Evolutionary conservation across 1,140 invertebrate genomes (phyloP).

Genomic region (Popillia japonica): DNA sequence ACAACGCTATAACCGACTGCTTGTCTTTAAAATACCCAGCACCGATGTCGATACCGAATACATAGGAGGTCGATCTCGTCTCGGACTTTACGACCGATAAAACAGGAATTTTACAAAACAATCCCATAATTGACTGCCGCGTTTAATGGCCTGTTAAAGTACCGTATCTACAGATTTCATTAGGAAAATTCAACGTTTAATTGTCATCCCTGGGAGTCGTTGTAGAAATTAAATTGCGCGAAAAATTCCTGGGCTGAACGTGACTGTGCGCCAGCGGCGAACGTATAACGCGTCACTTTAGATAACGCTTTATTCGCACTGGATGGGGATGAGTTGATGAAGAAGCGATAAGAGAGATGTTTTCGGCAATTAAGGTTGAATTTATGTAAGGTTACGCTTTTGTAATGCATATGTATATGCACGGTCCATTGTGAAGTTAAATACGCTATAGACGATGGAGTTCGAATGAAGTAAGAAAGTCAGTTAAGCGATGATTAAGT

Average conservation of each 20-base stretch:
- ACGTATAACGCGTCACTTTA: not conserved
- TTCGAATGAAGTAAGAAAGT: too few relatives aligned
- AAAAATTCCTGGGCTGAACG: not conserved
- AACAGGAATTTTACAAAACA: conserved; percentile 7
- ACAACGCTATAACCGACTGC: too few relatives aligned
- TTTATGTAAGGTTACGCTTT: not conserved
- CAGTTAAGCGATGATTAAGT: too few relatives aligned
- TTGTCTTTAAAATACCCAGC: too few relatives aligned
- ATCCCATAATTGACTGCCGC: not conserved
- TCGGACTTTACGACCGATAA: conserved; percentile 17
- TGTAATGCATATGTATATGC: not conserved
- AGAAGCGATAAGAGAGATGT: not conserved
- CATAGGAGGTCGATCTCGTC: not conserved
- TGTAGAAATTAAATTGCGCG: conserved; percentile 14
- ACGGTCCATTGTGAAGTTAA: too few relatives aligned
- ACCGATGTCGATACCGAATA: not conserved
- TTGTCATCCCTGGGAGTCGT: not conserved
- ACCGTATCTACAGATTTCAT: conserved; percentile 5
- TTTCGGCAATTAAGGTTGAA: not conserved
- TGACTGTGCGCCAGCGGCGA: not conserved
- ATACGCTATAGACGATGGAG: too few relatives aligned
- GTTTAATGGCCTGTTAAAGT: conserved; percentile 10
- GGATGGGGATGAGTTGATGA: not conserved
- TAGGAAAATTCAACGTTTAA: conserved; percentile 15
- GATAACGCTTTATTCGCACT: too few relatives aligned